phyloP scores from a whole-genome alignment of 2,113 vertebrate species.

The Lycaon pictus region DNA sequence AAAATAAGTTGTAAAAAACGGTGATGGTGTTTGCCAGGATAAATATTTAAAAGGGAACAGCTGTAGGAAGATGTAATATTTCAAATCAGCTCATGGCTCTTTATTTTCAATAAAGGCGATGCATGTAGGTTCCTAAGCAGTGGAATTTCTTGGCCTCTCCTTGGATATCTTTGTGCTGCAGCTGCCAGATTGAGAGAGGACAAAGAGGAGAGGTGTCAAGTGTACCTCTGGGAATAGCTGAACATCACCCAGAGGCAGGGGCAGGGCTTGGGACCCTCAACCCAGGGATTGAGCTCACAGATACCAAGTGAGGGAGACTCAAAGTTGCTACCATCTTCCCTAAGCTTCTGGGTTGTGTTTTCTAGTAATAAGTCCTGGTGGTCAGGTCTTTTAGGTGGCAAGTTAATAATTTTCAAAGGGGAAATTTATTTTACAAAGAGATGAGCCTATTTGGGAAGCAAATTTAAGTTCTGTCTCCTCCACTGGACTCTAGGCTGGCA shows the following conservation, averaged over 20 bases:
- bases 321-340: not conserved
- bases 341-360: not conserved
- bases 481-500: not conserved
- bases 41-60: conserved; percentile 77
- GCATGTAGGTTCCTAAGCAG: not conserved
- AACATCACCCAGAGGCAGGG: not conserved
- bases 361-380: not conserved
- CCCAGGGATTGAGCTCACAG: not conserved
- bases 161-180: not conserved
- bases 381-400: not conserved
- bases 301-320: not conserved
- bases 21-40: conserved; percentile 57
- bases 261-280: not conserved
- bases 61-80: conserved; percentile 46
- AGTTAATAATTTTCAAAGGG: conserved; percentile 30
- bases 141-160: not conserved
- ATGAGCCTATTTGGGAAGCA: not conserved
- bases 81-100: conserved; percentile 25
- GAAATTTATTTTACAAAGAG: not conserved
- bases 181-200: not conserved
- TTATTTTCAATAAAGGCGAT: not conserved
- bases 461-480: not conserved
- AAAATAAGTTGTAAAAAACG: conserved; percentile 68
- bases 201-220: not conserved
- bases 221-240: not conserved